These are phyloP conservation scores for Eudemis profundana DNA, from an alignment of 2,888 invertebrate species.

Conservation along the genomic window DNA sequence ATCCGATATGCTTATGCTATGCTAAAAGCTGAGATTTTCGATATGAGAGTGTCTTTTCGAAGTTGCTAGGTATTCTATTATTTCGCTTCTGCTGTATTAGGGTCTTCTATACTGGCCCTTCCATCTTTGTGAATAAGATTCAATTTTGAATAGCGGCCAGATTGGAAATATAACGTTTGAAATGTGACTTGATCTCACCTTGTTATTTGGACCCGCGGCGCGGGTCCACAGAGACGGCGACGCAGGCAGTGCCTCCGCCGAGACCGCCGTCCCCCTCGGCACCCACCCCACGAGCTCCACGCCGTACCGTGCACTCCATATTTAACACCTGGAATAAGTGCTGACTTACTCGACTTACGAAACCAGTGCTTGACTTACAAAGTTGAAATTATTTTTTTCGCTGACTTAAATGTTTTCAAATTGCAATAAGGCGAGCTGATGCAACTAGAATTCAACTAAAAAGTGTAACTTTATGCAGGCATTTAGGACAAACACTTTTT, in stretches of 20 bases:
- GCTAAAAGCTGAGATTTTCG: background rate
- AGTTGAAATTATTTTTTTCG: slow-evolving; percentile 12
- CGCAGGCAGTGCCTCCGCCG: slow-evolving; percentile 72
- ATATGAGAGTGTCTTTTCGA: too few relatives aligned
- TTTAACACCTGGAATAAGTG: slow-evolving; percentile 57
- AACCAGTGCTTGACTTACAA: slow-evolving; percentile 14
- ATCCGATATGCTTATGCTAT: background rate
- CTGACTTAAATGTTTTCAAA: background rate
- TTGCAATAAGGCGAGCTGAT: background rate
- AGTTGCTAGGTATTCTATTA: too few relatives aligned
- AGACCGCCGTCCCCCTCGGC: slow-evolving; percentile 65
- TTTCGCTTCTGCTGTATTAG: too few relatives aligned
- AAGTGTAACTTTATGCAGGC: background rate
- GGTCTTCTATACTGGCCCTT: too few relatives aligned
- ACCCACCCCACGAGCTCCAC: slow-evolving; percentile 73
- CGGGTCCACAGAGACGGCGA: slow-evolving; percentile 67
- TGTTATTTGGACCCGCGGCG: slow-evolving; percentile 71
- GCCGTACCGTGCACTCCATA: slow-evolving; percentile 57
- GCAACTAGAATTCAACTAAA: background rate
- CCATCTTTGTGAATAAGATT: too few relatives aligned
- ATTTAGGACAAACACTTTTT: too few relatives aligned
- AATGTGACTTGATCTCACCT: slow-evolving; percentile 55
- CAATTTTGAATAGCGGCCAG: too few relatives aligned
- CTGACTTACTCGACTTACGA: slow-evolving; percentile 23
- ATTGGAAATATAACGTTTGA: too few relatives aligned